Percentiles rank a stretch among this genome's conserved stretches.
phyloP scores from a whole-genome alignment of 2,113 vertebrate species.

The Thomomys bottae region DNA sequence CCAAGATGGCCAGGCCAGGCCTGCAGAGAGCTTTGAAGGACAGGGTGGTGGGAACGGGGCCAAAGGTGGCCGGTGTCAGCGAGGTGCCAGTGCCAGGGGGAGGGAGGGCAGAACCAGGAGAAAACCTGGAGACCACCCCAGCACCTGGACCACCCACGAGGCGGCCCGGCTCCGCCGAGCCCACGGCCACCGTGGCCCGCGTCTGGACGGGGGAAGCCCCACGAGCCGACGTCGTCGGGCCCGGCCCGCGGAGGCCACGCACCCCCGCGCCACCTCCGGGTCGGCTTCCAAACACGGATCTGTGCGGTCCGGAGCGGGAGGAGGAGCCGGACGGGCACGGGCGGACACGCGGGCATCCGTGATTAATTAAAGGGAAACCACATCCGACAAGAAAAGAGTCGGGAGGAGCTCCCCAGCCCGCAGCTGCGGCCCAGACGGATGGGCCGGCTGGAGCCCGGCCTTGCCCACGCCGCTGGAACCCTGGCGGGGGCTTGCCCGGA shows the following conservation, averaged over 20 bases:
- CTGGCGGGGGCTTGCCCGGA: neutral
- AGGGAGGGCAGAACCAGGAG: neutral
- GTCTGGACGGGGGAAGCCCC: neutral
- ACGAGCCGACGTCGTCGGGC: neutral
- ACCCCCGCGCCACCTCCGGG: neutral
- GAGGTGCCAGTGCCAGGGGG: neutral
- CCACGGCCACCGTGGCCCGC: neutral
- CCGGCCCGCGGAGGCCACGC: rapidly evolving
- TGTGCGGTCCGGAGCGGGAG: constrained; percentile 49
- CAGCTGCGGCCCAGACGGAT: constrained; percentile 85
- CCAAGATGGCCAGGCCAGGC: neutral
- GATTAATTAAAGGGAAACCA: constrained; percentile 87
- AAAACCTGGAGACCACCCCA: constrained; percentile 53
- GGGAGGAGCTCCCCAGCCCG: constrained; percentile 55
- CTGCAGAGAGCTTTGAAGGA: neutral
- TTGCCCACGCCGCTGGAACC: neutral
- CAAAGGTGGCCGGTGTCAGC: neutral
- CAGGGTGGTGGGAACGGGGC: too few species aligned
- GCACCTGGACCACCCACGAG: constrained; percentile 76
- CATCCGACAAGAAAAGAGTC: constrained; percentile 84
- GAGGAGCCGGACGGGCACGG: constrained; percentile 48
- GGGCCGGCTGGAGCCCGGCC: neutral
- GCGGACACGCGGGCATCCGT: constrained; percentile 82
- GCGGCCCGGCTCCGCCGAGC: neutral
- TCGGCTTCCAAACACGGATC: constrained; percentile 73